Conservation (phyloP, 2,113 vertebrate species). For the Zosterops pallidus region DNA sequence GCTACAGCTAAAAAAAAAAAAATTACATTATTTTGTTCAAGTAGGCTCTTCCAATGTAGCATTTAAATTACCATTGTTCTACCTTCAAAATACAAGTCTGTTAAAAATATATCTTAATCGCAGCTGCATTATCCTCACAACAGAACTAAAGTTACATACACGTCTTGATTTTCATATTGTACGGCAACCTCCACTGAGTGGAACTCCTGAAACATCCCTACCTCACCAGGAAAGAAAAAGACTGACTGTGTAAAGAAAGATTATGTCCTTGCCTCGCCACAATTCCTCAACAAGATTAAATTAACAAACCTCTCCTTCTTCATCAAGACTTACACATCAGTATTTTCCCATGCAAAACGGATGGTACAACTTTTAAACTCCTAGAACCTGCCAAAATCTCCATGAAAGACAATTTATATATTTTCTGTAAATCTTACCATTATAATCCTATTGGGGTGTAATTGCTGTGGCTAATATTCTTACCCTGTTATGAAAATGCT, state of each 20-base stretch:
- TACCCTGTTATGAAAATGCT: slow-evolving; percentile 77
- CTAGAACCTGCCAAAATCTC: slow-evolving; percentile 19
- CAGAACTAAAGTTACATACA: slow-evolving; percentile 14
- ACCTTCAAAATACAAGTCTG: background rate
- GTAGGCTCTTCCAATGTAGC: background rate
- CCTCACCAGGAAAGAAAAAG: background rate
- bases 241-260: background rate
- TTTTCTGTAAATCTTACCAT: slow-evolving; percentile 65
- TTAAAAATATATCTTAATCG: slow-evolving; percentile 5
- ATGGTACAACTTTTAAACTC: slow-evolving; percentile 35
- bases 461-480: slow-evolving; percentile 82
- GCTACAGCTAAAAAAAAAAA: background rate
- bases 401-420: background rate
- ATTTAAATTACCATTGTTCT: background rate
- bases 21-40: background rate
- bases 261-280: background rate
- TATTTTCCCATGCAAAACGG: slow-evolving; percentile 24
- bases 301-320: slow-evolving; percentile 29
- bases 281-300: slow-evolving; percentile 40
- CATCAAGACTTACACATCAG: background rate
- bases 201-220: slow-evolving; percentile 51
- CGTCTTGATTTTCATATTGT: background rate
- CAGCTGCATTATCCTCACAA: slow-evolving; percentile 8
- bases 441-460: slow-evolving; percentile 84
- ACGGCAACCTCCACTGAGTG: background rate